Base-by-base conservation (phyloP, 2,113 vertebrate genomes). In the Oreochromis tanganicae region DNA sequence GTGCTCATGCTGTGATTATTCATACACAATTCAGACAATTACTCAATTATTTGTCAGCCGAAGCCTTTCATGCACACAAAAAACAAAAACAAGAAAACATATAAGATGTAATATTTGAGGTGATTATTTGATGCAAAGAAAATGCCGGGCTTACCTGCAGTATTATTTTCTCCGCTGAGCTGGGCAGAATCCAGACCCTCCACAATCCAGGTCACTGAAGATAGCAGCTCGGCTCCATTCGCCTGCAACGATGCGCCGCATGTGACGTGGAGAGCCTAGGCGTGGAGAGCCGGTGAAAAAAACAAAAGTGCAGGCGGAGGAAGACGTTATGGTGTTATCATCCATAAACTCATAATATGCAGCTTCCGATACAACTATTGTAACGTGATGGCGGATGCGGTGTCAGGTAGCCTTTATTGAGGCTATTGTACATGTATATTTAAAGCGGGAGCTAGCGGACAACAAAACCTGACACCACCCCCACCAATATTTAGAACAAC, bases 181-280 rank as follows among this genome's bases (percentile, higher is more conserved):
- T 14, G 57, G 48, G 24, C 9, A 7, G 2, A 34, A 75, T 75
- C 19, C 68, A 24, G 71, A 88, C 8, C 73, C 75, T 57, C 63
- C 38, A 52, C n/a, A 19, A 84, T 88, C 41, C 87, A 89, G 87
- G 59, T 87, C 90, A 85, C 71, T 63, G 85, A 7, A 87, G 50
- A 87, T 12, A 79, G 56, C 11, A n/a, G 66, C 41, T 80, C 34
- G 38, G 81, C 59, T 87, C 68, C 32, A 57, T 89, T 85, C 16
- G 85, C 24, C 27, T 21, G 24, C 11, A 55, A 73, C n/a, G 85
- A 82, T 32, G 82, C 68, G 52, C 85, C 79, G 87, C 87, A 80
- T 82, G 79, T 87, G 55, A 85, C 87, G 90, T 87, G 78, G 78
- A 3, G 9, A 81, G 27, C 16, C 9, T 12, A 80, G 87, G 87